Conservation (phyloP, 2,113 vertebrate species). For the Neodontobutis hainanensis region DNA sequence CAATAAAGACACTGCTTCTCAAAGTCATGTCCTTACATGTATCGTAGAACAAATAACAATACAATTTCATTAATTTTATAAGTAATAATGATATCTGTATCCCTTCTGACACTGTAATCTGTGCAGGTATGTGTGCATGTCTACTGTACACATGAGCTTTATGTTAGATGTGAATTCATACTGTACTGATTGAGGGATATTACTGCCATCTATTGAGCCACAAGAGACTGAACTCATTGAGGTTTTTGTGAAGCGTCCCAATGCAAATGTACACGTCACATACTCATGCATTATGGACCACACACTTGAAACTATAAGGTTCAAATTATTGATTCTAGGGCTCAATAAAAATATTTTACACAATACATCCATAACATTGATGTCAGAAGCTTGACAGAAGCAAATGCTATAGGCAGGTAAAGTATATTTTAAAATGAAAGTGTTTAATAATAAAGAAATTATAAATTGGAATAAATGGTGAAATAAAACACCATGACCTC, state of each 20-base stretch:
- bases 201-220: conserved; percentile 85
- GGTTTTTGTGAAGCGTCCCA: conserved; percentile 49
- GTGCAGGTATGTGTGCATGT: conserved; percentile 16
- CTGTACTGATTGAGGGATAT: conserved; percentile 79
- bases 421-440: too few relatives aligned
- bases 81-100: conserved; percentile 39
- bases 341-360: conserved; percentile 9
- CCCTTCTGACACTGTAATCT: conserved; percentile 38
- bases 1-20: conserved; percentile 29
- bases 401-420: too few relatives aligned
- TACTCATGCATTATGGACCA: conserved; percentile 54
- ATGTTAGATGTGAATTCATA: conserved; percentile 60
- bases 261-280: conserved; percentile 60
- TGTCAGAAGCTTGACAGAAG: neutral
- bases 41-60: conserved; percentile 9
- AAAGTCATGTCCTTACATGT: conserved; percentile 33
- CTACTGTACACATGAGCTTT: conserved; percentile 29
- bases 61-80: conserved; percentile 27
- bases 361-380: conserved; percentile 25
- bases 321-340: conserved; percentile 22
- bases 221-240: conserved; percentile 69
- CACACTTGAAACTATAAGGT: conserved; percentile 38
- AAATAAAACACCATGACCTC: too few relatives aligned
- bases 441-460: too few relatives aligned
- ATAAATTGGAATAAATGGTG: too few relatives aligned